Evolutionary conservation across 2,113 vertebrate species (phyloP), one percentile per base, ranked within the genome.

Genomic region (Synodontis membranacea): DNA sequence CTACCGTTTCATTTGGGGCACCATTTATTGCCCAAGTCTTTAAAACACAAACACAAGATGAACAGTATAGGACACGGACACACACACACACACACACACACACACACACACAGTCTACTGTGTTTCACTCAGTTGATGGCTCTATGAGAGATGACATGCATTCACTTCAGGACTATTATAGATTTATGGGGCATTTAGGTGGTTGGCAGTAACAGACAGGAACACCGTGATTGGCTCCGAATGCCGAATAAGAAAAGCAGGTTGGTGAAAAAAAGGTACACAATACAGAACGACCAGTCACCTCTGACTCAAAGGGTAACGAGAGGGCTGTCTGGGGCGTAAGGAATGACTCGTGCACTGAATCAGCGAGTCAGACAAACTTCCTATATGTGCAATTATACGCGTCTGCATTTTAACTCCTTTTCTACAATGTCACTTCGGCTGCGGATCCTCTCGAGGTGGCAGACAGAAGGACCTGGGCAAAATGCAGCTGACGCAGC

Each of bases 111-210:
- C 48, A 34, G n/a, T 60, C 34, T 42, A 19, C n/a, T 42, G 56
- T 34, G 4, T 23, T 64, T 62, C 83, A 34, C 34, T 31, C 37
- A n/a, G 21, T 42, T 84, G 66, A 74, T 56, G 23, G 64, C 46
- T 58, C 50, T 46, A 21, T 60, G 70, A 75, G 46, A 34, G 42
- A 31, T 44, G 68, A 44, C 68, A 56, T 28, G 48, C 66, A 28
- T 84, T 74, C 58, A 76, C 72, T 60, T 37, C 54, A 48, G 56
- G 84, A 37, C 10, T 68, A 66, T 37, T 50, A 64, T 52, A 42
- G 31, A 79, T 85, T 64, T 64, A 78, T 64, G 84, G 56, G 74
- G 28, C 52, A 78, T 64, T 46, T 37, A 3, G 31, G 44, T 19
- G 39, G 2, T 80, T 52, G 34, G 28, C 44, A 39, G 50, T 79